Evolutionary conservation across 1,140 invertebrate species (phyloP), one percentile per base, ranked within the genome.

Genomic region (Heterodera carotae): DNA sequence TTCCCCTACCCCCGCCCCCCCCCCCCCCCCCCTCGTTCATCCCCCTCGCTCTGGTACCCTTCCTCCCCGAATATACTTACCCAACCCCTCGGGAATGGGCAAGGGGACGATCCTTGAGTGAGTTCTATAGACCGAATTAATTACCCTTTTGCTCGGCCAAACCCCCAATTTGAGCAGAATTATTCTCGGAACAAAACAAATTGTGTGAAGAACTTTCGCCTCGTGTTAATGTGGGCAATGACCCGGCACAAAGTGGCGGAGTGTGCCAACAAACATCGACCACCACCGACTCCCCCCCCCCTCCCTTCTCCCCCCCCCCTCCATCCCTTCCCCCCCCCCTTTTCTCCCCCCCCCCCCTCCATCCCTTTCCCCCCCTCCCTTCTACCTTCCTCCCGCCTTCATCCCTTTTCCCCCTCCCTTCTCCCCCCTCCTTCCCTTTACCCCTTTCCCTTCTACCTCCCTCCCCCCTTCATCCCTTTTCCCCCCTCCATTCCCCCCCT

Each of bases 111-210:
- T 53, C 59, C 33, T 71, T 36, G 59, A 25, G 8, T 74, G 64
- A 5, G 36, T 31, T 56, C 71, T 56, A 48, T 74, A 8, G 71
- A 74, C 33, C 56, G 56, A 74, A 74, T 74, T 74, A 74, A 74
- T 74, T 74, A 64, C 56, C 71, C 71, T 74, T 71, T 59, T 48
- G 69, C 43, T 56, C 43, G 48, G 12, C 53, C 71, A 27, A 66
- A 66, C 71, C 48, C 48, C 36, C 69, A 48, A 66, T 71, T 56
- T 53, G 39, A 12, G 18, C 48, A 53, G 48, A 53, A 53, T 53
- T 53, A 53, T 53, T 36, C 67, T 48, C 29, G 34, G 10, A 29
- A 56, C 69, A 53, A 53, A n/a, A 36, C 69, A 71, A 39, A 31
- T 73, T 74, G n/a, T 22, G 36, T 2, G 48, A 22, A 53, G 48